Percentiles rank a stretch among this genome's conserved stretches.
These are phyloP conservation scores for Isurus oxyrinchus DNA, from an alignment of 2,113 vertebrate genomes.

Conservation along the genomic window DNA sequence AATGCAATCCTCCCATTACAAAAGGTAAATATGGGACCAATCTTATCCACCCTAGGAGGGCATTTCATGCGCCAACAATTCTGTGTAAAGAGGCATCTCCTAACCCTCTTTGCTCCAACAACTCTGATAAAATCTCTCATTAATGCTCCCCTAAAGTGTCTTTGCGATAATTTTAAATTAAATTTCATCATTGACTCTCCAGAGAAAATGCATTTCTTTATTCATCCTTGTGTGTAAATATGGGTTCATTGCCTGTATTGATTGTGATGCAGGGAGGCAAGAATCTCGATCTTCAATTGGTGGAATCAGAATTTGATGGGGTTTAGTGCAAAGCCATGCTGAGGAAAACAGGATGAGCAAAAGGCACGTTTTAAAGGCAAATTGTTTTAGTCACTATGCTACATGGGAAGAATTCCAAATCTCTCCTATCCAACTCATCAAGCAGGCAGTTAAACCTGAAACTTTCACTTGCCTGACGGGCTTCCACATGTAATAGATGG, in stretches of 20 bases:
- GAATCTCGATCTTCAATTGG: neutral
- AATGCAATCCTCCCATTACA: neutral
- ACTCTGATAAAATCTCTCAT: neutral
- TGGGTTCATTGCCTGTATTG: neutral
- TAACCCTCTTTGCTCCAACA: neutral
- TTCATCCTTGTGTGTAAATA: neutral
- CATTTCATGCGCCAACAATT: neutral
- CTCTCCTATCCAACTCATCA: neutral
- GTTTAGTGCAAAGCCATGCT: neutral
- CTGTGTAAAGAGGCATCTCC: neutral
- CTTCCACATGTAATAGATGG: neutral
- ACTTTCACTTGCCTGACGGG: neutral
- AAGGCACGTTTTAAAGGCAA: neutral
- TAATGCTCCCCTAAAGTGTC: neutral
- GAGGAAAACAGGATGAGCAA: neutral
- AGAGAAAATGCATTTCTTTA: neutral
- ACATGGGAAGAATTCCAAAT: neutral
- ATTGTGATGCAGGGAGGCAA: neutral
- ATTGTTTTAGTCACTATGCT: neutral
- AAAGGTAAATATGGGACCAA: neutral
- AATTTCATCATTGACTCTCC: neutral
- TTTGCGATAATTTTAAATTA: neutral
- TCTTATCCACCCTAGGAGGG: neutral
- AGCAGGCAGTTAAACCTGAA: neutral
- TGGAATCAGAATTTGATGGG: neutral